Conservation (phyloP, 53 echinoderm and acorn worm species). For the Echinarachnius parma region DNA sequence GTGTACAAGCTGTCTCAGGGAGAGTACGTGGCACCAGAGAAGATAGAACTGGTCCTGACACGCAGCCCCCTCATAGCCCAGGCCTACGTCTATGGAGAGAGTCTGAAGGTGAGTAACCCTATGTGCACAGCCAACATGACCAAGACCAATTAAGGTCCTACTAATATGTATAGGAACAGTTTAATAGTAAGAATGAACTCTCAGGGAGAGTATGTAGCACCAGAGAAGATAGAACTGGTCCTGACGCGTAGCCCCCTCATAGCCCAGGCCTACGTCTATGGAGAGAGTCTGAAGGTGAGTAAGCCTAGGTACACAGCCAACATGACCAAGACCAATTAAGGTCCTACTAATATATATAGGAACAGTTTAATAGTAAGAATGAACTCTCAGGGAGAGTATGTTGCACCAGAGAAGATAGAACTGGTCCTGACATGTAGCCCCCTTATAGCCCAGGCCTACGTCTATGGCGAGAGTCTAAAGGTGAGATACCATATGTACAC, state of each 20-base stretch:
- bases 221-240: constrained; percentile 79
- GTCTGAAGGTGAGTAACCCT: constrained; percentile 79
- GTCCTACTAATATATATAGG: too few relatives aligned
- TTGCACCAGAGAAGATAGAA: constrained; percentile 85
- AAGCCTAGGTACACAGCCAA: too few relatives aligned
- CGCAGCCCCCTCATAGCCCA: constrained; percentile 70
- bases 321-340: too few relatives aligned
- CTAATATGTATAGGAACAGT: too few relatives aligned
- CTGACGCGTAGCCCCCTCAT: constrained; percentile 59
- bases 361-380: too few relatives aligned
- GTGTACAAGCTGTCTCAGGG: constrained; percentile 96
- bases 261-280: constrained; percentile 79
- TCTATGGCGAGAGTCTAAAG: constrained; percentile 87
- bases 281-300: constrained; percentile 86
- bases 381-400: constrained; percentile 92
- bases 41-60: constrained; percentile 66
- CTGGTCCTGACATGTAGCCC: constrained; percentile 57
- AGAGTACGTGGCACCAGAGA: constrained; percentile 89
- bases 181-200: too few relatives aligned
- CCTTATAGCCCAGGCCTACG: constrained; percentile 77
- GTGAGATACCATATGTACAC: too few relatives aligned
- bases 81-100: constrained; percentile 82
- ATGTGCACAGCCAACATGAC: too few relatives aligned
- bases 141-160: too few relatives aligned
- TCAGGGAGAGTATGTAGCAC: constrained; percentile 90